Evolutionary conservation across 92 coral and sea anemone genomes (phyloP), one percentile per base, ranked within the genome.

Genomic region (Chrysogorgia sp.): DNA sequence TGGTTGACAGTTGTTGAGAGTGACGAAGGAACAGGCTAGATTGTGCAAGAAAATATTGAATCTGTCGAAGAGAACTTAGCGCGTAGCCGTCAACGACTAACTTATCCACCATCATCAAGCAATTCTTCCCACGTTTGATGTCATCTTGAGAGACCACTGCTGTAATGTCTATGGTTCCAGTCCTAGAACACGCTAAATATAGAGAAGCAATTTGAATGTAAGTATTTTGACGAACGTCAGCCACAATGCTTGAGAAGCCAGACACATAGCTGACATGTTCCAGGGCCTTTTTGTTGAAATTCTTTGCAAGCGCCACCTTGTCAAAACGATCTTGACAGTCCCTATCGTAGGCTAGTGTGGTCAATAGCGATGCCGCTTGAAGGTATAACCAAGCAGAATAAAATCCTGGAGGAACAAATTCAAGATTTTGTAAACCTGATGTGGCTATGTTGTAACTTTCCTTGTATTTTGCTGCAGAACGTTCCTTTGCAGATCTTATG

Each of bases 1-100:
- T 24, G 14, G 66, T 5, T 12, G 28, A 4, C 9, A 29, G 30
- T 4, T 20, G 32, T 20, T 63, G 70, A 33, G 20, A 32, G 29
- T 63, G 70, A 63, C 70, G 45, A 25, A 26, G 3, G 45, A 26
- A 29, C 19, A 32, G 43, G 23, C 29, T 33, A 3, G 66, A 59
- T 26, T 13, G 66, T 13, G 66, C 66, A 26, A 59, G 26, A 2
- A 59, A 33, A 59, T 59, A 59, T 33, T 59, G 66, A 59, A 59
- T 33, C 14, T 21, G 20, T 13, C 66, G 66, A 26, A 59, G 5
- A 13, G 66, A 33, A 14, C 66, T 59, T 28, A 59, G 14, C 23
- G 23, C 34, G 23, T 59, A 33, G 4, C 66, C 66, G 4, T 59
- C 66, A 3, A n/a, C 17, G 50, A 17, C 50, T 17, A 43, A 17